Conservation (phyloP, 2,888 invertebrate genomes). For the Chorisops tibialis region DNA sequence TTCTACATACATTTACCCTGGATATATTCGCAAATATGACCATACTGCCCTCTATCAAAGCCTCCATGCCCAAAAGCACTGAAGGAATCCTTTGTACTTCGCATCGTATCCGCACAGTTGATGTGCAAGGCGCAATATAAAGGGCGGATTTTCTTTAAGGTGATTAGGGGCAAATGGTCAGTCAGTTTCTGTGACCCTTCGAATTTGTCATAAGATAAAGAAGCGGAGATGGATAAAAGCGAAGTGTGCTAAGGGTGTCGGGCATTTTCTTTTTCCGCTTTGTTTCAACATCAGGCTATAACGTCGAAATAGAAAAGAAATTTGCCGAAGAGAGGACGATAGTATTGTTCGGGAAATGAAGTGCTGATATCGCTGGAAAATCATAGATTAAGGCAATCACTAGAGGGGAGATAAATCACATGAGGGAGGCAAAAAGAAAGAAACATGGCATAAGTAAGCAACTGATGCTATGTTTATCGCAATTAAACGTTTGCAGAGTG, state of each 20-base stretch:
- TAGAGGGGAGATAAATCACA: constrained; percentile 15
- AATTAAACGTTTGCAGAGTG: constrained; percentile 9
- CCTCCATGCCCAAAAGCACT: no score
- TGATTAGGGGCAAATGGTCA: constrained; percentile 29
- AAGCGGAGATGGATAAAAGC: neutral
- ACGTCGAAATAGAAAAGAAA: neutral
- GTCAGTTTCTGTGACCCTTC: constrained; percentile 22
- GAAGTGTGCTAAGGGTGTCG: neutral
- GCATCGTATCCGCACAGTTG: no score
- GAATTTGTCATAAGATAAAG: constrained; percentile 27
- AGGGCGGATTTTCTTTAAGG: constrained; percentile 25
- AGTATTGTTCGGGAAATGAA: constrained; percentile 1
- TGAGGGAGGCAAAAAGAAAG: neutral
- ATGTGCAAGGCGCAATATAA: neutral
- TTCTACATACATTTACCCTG: neutral
- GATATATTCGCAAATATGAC: no score
- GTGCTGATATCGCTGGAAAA: constrained; percentile 12
- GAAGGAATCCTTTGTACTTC: no score
- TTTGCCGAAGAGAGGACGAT: neutral
- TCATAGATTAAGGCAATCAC: constrained; percentile 13
- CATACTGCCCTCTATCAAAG: no score
- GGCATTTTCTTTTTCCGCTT: neutral
- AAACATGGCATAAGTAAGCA: neutral
- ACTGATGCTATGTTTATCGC: constrained; percentile 6
- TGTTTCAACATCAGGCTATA: neutral